Evolutionary conservation across 2,888 invertebrate genomes (phyloP), one percentile per base, ranked within the genome.

Genomic region (Eristalis pertinax): DNA sequence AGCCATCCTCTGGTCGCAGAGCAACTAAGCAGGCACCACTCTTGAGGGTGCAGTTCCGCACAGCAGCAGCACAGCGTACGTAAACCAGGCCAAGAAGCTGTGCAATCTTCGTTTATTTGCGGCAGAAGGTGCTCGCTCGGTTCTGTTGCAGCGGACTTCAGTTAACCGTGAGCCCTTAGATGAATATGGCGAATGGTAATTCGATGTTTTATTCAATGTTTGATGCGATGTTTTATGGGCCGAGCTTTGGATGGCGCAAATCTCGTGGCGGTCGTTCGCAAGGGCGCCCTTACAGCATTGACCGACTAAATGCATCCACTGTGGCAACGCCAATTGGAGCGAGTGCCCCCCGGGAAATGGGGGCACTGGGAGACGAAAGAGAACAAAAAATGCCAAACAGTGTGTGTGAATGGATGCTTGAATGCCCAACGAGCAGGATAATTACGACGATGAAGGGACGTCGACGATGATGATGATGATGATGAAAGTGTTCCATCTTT

Each of bases 81-180:
- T 77, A 50, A 86, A 86, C 43, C 73, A 78, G 77, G 82, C 77
- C 82, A 86, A 82, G 85, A 85, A 73, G 62, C 32, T 76, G 56
- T 13, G 67, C 60, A 80, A 41, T 67, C 67, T 56, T 69, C 43
- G 64, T 7, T 1, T 19, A 32, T 32, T 50, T 64, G 73, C 68
- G 65, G 29, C 41, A 10, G 56, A 15, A 63, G 65, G 29, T 29
- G 29, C 29, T 5, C 29, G 29, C 29, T 5, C 29, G 5, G 29
- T 5, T 4, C 29, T 32, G 32, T 32, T 72, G 65, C n/a, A 60
- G 3, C 24, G 19, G 19, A n/a, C 43, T 4, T 24, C 11, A 64
- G 63, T 69, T 75, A 67, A 56, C 58, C 41, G 19, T 72, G 13
- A 19, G 43, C 5, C 67, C 75, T 63, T 80, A 62, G 19, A 38